Evolutionary conservation across 2,113 vertebrate species (phyloP).

Genomic region (Serinus canaria): DNA sequence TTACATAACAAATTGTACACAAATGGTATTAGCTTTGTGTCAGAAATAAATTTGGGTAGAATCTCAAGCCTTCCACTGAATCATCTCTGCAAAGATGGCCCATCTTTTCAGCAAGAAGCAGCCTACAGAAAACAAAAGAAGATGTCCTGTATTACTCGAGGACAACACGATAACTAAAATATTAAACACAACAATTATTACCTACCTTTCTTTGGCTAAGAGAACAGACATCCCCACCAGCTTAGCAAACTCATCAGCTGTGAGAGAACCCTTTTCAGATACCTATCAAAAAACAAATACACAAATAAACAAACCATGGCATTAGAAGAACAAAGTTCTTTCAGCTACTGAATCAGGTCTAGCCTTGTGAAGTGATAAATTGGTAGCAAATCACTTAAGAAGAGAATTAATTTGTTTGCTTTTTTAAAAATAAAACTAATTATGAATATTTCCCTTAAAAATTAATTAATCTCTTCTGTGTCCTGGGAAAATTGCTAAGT

Average conservation of each 20-base stretch:
- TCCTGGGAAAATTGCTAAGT: background rate
- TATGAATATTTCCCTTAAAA: background rate
- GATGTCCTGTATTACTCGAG: background rate
- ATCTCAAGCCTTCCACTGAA: conserved; percentile 95
- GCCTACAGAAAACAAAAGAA: conserved; percentile 70
- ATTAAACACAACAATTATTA: background rate
- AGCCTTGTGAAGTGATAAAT: background rate
- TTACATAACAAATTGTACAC: background rate
- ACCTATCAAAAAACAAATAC: conserved; percentile 74
- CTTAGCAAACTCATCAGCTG: conserved; percentile 96
- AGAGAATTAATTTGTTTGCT: background rate
- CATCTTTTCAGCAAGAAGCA: conserved; percentile 96
- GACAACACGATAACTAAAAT: background rate
- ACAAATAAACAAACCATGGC: background rate
- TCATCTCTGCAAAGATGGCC: conserved; percentile 96
- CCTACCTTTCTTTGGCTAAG: conserved; percentile 93
- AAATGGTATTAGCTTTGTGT: conserved; percentile 71
- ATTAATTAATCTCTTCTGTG: background rate
- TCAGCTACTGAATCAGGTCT: background rate
- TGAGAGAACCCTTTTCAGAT: conserved; percentile 93
- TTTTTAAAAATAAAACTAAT: background rate
- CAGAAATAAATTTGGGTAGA: conserved; percentile 94
- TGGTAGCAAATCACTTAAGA: background rate
- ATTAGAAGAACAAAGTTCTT: background rate
- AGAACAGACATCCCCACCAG: conserved; percentile 96